Base-by-base conservation (phyloP, 2,113 vertebrate genomes). In the Odontesthes bonariensis region DNA sequence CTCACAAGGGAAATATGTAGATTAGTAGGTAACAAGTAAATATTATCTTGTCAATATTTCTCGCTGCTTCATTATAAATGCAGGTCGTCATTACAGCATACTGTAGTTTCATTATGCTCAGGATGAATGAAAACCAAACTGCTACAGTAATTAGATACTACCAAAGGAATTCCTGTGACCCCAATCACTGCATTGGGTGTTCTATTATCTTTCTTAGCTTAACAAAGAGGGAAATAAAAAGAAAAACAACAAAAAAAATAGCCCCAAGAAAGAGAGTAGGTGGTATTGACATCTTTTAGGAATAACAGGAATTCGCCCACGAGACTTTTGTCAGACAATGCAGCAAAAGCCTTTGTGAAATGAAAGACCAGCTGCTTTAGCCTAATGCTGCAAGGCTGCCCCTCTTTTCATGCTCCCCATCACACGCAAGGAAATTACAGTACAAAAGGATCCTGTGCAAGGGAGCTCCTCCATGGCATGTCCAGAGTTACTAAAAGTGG, bases 291-390 rank as follows among this genome's bases (percentile, higher is more conserved):
- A 46, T 44, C 79, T 68, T 73, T 52, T 83, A 72, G 59, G 51
- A 81, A 46, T 35, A 74, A 82, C 63, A 58, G 76, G 69, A 51
- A 16, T 70, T 32, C 49, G 71, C 68, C 87, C 88, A 73, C 9
- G 0, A 81, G 83, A 70, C 58, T 79, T 33, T 51, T 59, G 59
- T 61, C 67, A 85, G 59, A 88, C 79, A 88, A 82, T 89, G 84
- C 87, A 89, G 83, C 73, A 80, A 80, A 60, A 79, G 76, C 69
- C 67, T 84, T 61, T 68, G 69, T 70, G 65, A 85, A 89, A 86
- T 85, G 62, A 88, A 89, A 88, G 83, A 68, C 71, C 57, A 54
- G 71, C 71, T 19, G 59, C 82, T 91, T 87, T 65, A 71, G 73
- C 54, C 70, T 6, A 31, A 54, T 54, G 75, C 86, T 84, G 83